Conservation (phyloP, 2,797 vertebrate genomes). For the Labroides dimidiatus region DNA sequence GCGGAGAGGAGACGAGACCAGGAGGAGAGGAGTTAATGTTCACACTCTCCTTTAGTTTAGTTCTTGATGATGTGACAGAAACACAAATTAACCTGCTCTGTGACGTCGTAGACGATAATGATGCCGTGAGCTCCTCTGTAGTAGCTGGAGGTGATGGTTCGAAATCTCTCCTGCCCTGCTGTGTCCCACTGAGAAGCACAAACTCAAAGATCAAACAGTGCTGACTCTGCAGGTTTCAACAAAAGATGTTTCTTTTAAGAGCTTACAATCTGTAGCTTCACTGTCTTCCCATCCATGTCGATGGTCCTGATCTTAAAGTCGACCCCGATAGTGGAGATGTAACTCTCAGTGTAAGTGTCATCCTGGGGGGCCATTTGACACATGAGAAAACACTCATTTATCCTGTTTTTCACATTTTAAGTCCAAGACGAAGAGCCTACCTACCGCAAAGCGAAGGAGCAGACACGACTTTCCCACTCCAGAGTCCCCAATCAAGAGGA, state of each 20-base stretch:
- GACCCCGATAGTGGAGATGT: slow-evolving; percentile 87
- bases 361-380: slow-evolving; percentile 67
- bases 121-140: slow-evolving; percentile 97
- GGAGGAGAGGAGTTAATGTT: neutral
- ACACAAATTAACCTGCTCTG: slow-evolving; percentile 91
- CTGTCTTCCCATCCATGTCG: slow-evolving; percentile 85
- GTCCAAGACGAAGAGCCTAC: neutral
- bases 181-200: slow-evolving; percentile 81
- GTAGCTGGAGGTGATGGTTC: slow-evolving; percentile 94
- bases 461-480: slow-evolving; percentile 88
- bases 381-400: neutral
- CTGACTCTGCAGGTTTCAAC: neutral
- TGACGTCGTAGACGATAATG: slow-evolving; percentile 97
- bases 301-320: slow-evolving; percentile 88
- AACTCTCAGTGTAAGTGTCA: slow-evolving; percentile 87
- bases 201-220: neutral
- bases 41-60: neutral
- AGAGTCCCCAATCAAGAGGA: slow-evolving; percentile 87
- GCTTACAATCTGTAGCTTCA: slow-evolving; percentile 87
- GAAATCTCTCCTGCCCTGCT: slow-evolving; percentile 85
- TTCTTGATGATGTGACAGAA: neutral
- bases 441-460: slow-evolving; percentile 85
- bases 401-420: no score
- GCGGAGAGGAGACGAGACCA: neutral
- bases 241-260: neutral